Percentiles rank a stretch among this genome's conserved stretches.
phyloP scores from a whole-genome alignment of 2,797 vertebrate species.

The Miichthys miiuy region DNA sequence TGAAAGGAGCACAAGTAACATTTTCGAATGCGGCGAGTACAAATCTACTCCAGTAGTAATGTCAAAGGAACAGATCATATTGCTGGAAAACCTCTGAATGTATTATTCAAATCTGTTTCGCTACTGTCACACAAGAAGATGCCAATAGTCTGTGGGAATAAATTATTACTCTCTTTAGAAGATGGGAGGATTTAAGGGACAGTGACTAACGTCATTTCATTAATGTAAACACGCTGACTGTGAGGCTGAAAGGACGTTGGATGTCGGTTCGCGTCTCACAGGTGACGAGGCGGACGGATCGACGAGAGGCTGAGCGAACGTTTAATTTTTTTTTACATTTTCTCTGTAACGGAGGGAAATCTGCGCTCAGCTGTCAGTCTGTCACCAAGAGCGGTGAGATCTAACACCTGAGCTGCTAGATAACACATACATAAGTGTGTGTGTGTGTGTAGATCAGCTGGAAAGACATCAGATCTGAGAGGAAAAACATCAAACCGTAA shows the following conservation, averaged over 20 bases:
- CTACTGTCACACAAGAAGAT: background rate
- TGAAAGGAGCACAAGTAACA: no score
- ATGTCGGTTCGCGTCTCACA: background rate
- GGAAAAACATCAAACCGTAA: conserved; percentile 4
- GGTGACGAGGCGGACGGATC: background rate
- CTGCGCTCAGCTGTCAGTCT: conserved; percentile 46
- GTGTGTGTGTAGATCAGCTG: background rate
- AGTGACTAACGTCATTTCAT: background rate
- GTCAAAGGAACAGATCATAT: background rate
- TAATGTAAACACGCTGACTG: background rate
- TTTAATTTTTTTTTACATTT: conserved; percentile 36
- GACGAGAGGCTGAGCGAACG: background rate
- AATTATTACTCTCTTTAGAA: no score
- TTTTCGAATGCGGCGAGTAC: no score
- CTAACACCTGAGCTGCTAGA: conserved; percentile 49
- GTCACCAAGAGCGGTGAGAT: conserved; percentile 31
- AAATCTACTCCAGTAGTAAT: no score
- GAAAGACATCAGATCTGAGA: conserved; percentile 17
- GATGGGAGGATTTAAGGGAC: no score
- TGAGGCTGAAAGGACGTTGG: background rate
- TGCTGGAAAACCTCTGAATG: no score
- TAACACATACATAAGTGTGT: conserved; percentile 36
- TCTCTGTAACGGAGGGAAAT: conserved; percentile 15
- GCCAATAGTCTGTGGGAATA: no score
- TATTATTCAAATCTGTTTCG: background rate